Evolutionary conservation across 2,113 vertebrate genomes (phyloP), one percentile per base, ranked within the genome.

Genomic region (Ploceus nigricollis): DNA sequence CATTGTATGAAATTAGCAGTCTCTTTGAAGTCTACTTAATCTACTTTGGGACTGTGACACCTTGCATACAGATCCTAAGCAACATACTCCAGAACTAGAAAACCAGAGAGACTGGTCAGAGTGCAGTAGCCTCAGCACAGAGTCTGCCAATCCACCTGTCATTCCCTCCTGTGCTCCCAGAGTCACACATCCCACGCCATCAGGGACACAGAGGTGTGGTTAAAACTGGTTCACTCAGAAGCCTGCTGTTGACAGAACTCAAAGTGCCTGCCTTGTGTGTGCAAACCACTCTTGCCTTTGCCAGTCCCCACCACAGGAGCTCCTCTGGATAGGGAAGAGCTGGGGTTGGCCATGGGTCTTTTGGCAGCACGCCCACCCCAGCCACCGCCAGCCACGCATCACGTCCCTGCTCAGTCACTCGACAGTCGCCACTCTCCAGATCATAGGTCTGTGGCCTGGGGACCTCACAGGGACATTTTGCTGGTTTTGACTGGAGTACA

Each of bases 361-460:
- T 0, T 27, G 56, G 57, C 15, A 72, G 10, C 9, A 3, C 5
- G 4, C 13, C n/a, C 21, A 30, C 8, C 37, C 27, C 37, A 30
- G 80, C 66, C 57, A 47, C 21, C 0, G 0, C 56, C 39, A 57
- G 54, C 31, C 28, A 2, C 1, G 4, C 1, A 1, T 24, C 54
- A 6, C 3, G 0, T 0, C 1, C 30, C 56, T 0, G 0, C 13
- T 57, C 24, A 7, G 30, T 28, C 48, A 6, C 57, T 30, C 3
- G 10, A 2, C 33, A 65, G 50, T 10, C 6, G 10, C 1, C 0
- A 6, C 57, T 56, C 21, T 73, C 25, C 2, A 0, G 39, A 13
- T 6, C 9, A 24, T 0, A 5, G 12, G 6, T 33, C 37, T 90
- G 53, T 17, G 22, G 24, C 28, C 64, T 50, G 66, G 45, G 28